Base-by-base conservation (phyloP, 2,113 vertebrate species). In the Mesocricetus auratus region DNA sequence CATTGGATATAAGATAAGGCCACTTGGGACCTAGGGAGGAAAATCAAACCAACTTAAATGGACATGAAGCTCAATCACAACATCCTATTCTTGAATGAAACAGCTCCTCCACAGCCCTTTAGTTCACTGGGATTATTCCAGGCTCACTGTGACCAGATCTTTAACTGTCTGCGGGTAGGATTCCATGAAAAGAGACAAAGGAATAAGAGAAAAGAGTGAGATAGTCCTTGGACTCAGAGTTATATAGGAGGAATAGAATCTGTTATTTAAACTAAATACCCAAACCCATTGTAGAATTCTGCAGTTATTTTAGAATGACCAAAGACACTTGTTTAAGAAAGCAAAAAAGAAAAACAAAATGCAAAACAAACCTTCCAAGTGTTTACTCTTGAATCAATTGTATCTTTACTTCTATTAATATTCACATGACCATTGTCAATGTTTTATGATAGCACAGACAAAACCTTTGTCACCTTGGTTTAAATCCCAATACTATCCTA, bases 141-240 rank as follows among this genome's bases (percentile, higher is more conserved):
- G 26, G 2, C 15, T 33, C 21, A 17, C 33, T 82, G 81, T 92
- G 82, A 78, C 39, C 4, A 36, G 66, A 77, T 31, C n/a, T 53
- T 36, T 3, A 90, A 26, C 31, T 26, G 36, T 77, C 31, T 83
- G 15, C 86, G 97, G 96, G 83, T 96, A 96, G 2, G 68, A 45
- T 8, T 74, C 39, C 12, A 58, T 42, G 56, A 87, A 93, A 92
- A 93, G 13, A 10, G 31, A 56, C 75, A 47, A 77, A 68, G 4
- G 8, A 26, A 13, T 15, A 31, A 0, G 15, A 5, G 3, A 0
- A 66, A 81, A 36, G 36, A 7, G 45, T 1, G 31, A 73, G 24
- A 96, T 77, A 53, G 13, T 64, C 0, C 47, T 89, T 29, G 6
- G 19, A 78, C 50, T 17, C 22, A 91, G 53, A n/a, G 21, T 50